These are phyloP conservation scores for Heliocidaris tuberculata DNA, from an alignment of 35 echinoderm and acorn worm species.

Conservation along the genomic window DNA sequence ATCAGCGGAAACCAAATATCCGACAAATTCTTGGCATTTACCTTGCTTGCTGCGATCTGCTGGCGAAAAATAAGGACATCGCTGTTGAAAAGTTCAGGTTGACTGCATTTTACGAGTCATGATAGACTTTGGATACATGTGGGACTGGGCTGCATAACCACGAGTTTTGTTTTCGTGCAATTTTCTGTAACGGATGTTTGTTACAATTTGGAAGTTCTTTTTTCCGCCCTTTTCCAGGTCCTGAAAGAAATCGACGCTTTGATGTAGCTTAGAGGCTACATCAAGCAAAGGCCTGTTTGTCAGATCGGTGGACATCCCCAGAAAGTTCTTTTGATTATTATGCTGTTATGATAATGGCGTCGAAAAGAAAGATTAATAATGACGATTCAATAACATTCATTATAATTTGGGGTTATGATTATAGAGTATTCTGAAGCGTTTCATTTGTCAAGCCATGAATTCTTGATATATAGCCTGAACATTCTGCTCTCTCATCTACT, in stretches of 20 bases:
- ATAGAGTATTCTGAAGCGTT: too few species aligned
- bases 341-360: too few species aligned
- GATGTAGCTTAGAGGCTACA: too few species aligned
- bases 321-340: too few species aligned
- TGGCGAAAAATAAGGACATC: conserved; percentile 33
- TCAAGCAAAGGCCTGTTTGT: too few species aligned
- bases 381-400: too few species aligned
- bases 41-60: not conserved
- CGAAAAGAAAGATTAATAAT: too few species aligned
- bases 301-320: too few species aligned
- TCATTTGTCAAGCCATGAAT: too few species aligned
- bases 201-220: not conserved
- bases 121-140: not conserved
- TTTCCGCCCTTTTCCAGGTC: conserved; percentile 13
- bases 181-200: conserved; percentile 29
- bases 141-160: not conserved
- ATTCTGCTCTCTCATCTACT: not conserved
- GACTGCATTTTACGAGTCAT: conserved; percentile 35
- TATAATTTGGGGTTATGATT: too few species aligned
- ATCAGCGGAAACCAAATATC: conserved; percentile 29
- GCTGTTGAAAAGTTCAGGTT: conserved; percentile 32
- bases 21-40: conserved; percentile 34
- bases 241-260: not conserved
- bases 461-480: too few species aligned
- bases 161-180: not conserved